These are phyloP conservation scores for Empidonax alnorum DNA, from an alignment of 2,113 vertebrate genomes.

Conservation along the genomic window DNA sequence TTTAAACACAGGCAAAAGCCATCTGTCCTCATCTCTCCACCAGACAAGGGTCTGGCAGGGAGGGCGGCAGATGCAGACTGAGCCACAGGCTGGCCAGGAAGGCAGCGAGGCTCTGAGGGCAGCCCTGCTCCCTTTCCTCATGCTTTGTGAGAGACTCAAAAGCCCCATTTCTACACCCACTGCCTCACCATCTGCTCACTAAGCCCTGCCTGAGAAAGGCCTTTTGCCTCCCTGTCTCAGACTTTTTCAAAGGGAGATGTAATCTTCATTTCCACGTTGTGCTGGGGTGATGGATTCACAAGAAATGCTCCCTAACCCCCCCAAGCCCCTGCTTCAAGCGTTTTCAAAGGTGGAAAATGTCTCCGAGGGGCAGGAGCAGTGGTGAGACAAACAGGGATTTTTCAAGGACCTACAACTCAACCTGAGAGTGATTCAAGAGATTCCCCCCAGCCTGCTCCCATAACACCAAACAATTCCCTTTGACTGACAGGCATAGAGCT, in stretches of 20 bases:
- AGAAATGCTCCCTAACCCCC: background rate
- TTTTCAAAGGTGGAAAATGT: background rate
- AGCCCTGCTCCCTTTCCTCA: background rate
- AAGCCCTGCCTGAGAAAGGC: slow-evolving; percentile 5
- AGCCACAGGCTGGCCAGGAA: background rate
- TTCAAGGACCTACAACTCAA: background rate
- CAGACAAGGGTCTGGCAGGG: background rate
- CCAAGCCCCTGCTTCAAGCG: accelerated
- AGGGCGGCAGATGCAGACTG: background rate
- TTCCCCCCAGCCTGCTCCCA: background rate
- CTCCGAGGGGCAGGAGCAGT: background rate
- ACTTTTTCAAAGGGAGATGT: background rate
- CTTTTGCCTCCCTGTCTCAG: background rate
- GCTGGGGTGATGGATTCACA: background rate
- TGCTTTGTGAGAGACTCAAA: background rate
- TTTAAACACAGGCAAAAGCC: background rate
- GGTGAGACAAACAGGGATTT: background rate
- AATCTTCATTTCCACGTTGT: slow-evolving; percentile 1
- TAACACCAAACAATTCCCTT: background rate
- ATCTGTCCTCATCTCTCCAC: background rate
- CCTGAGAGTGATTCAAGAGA: background rate
- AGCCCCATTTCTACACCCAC: background rate
- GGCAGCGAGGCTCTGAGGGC: background rate
- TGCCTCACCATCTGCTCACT: slow-evolving; percentile 45
- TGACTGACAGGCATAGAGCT: slow-evolving; percentile 12